These are phyloP conservation scores for Podocnemis expansa DNA, from an alignment of 2,113 vertebrate genomes.

Conservation along the genomic window DNA sequence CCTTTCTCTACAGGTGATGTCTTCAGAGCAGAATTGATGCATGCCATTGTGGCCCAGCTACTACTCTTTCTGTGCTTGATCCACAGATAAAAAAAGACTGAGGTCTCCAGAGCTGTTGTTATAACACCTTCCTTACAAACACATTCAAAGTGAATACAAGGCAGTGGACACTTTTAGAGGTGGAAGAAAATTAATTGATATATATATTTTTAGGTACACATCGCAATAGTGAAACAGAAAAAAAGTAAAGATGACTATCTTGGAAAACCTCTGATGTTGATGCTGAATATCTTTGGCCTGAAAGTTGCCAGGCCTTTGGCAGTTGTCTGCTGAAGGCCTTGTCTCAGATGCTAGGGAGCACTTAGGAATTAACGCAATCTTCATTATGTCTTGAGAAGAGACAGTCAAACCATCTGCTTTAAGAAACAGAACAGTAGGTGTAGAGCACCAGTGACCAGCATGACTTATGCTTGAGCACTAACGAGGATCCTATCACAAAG, in stretches of 20 bases:
- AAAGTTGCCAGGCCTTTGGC: too few relatives aligned
- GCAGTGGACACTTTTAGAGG: fast-evolving
- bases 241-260: neutral
- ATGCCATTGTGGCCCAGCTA: neutral
- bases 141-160: neutral
- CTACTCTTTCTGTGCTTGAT: neutral
- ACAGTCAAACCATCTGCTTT: neutral
- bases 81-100: neutral
- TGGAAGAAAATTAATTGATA: neutral
- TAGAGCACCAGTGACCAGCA: neutral
- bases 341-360: neutral
- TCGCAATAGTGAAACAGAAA: neutral
- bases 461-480: neutral
- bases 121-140: neutral
- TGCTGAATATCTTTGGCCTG: too few relatives aligned
- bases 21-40: neutral
- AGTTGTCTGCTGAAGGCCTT: neutral
- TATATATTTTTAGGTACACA: neutral
- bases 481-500: neutral
- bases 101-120: neutral
- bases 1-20: neutral
- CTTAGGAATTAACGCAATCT: neutral
- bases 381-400: neutral
- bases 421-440: neutral
- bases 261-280: neutral